Conservation (phyloP, 2,888 invertebrate genomes). For the Fragum whitleyi region DNA sequence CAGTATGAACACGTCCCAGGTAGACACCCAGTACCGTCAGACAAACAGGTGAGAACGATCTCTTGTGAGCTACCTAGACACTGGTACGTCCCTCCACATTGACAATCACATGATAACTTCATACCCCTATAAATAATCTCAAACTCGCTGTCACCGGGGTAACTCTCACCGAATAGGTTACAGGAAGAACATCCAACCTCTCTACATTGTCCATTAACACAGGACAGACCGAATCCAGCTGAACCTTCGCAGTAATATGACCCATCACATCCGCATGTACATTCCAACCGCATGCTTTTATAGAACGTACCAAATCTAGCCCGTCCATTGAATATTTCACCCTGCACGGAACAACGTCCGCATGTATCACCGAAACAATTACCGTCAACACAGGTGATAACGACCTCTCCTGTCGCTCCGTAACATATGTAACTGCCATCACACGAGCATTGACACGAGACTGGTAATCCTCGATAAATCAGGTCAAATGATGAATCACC, state of each 20-base stretch:
- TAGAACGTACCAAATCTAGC: slow-evolving; percentile 52
- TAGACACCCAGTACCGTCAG: slow-evolving; percentile 53
- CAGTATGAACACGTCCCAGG: slow-evolving; percentile 42
- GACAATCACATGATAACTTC: slow-evolving; percentile 51
- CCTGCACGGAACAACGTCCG: slow-evolving; percentile 50
- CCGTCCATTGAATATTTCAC: slow-evolving; percentile 47
- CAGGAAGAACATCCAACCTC: slow-evolving; percentile 60
- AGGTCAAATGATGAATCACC: slow-evolving; percentile 51
- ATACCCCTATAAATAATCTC: slow-evolving; percentile 46
- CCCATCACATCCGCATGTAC: slow-evolving; percentile 77
- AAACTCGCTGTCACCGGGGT: slow-evolving; percentile 45
- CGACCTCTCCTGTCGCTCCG: slow-evolving; percentile 32
- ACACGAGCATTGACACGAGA: slow-evolving; percentile 51
- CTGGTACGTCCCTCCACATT: slow-evolving; percentile 57
- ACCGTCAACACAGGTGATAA: slow-evolving; percentile 49
- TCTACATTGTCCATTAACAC: slow-evolving; percentile 45
- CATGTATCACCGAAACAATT: slow-evolving; percentile 46
- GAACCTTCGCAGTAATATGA: slow-evolving; percentile 69
- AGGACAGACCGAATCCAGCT: slow-evolving; percentile 49
- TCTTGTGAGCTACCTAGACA: slow-evolving; percentile 42
- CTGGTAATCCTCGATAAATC: slow-evolving; percentile 44
- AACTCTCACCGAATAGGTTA: slow-evolving; percentile 38
- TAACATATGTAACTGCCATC: slow-evolving; percentile 50
- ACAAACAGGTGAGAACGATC: slow-evolving; percentile 47
- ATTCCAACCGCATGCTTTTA: slow-evolving; percentile 47